Base-by-base conservation (phyloP, 2,888 invertebrate species). In the Drosophila yooni region DNA sequence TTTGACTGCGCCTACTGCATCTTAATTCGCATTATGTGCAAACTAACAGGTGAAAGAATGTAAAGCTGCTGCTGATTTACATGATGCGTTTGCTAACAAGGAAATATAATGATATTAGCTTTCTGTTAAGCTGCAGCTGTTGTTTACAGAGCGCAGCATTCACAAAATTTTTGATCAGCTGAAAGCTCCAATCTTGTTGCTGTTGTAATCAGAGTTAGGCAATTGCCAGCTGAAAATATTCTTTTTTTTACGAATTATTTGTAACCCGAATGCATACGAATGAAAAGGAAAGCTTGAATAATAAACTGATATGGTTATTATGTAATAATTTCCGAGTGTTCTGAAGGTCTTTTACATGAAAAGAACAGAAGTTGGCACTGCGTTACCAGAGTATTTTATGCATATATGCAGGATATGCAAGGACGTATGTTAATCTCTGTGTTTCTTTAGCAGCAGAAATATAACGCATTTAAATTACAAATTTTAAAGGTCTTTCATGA, bases 221-320 rank as follows among this genome's bases (percentile, higher is more conserved):
- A 38, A 29, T 54, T 34, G 13, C 1, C 27, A 38, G 25, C 25
- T 25, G 15, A 15, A 46, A 25, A 15, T 46, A 46, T 15, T 46
- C 1, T 8, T 15, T 15, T 4, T 2, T 46, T 46, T 7, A 15
- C 46, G 8, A 46, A 29, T 29, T 40, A 38, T 29, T 46, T 21
- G 13, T 29, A 29, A 56, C 38, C 38, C 40, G 21, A 31, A 67
- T 67, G 27, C 69, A 68, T 69, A 21, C 13, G 29, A 68, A 69
- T 40, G 48, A 51, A 29, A 70, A 25, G 29, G 33, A 51, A 43
- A 34, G 50, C n/a, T 50, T 65, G 40, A 51, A 51, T 65, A 65
- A 68, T 38, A 53, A 10, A 21, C 10, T 67, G n/a, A 43, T 51
- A 46, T 25, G 46, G 69, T 27, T 21, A 40, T 43, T 51, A 52